These are phyloP conservation scores for Andricus grossulariae DNA, from an alignment of 1,140 invertebrate genomes.

Conservation along the genomic window DNA sequence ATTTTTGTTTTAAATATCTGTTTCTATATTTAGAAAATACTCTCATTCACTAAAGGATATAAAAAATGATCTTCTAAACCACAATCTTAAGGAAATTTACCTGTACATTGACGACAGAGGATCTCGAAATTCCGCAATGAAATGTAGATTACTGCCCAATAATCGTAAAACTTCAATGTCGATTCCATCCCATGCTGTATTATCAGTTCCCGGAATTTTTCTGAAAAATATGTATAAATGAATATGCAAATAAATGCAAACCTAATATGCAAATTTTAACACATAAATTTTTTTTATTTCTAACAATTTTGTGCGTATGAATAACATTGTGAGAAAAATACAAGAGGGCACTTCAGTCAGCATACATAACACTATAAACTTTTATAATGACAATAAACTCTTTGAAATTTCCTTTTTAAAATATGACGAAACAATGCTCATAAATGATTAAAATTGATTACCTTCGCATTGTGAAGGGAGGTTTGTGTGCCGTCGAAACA, in stretches of 20 bases:
- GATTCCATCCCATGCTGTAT: conserved; percentile 80
- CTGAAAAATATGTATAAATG: conserved; percentile 52
- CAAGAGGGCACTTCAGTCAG: not conserved
- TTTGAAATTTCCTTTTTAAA: not conserved
- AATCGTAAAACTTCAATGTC: conserved; percentile 81
- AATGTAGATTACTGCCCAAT: conserved; percentile 80
- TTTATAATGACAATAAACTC: not conserved
- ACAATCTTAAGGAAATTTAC: conserved; percentile 52
- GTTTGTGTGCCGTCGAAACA: conserved; percentile 80
- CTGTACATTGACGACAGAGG: conserved; percentile 67
- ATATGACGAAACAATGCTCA: conserved; percentile 32
- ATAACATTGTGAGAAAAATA: conserved; percentile 50
- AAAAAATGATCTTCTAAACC: too few relatives aligned
- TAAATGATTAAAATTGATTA: conserved; percentile 59
- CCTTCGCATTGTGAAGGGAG: conserved; percentile 83
- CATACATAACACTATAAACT: not conserved
- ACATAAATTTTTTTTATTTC: not conserved
- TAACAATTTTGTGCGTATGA: conserved; percentile 30
- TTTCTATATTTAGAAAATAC: too few relatives aligned
- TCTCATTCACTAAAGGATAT: too few relatives aligned
- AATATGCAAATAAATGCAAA: conserved; percentile 45
- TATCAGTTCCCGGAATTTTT: conserved; percentile 69
- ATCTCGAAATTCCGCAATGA: conserved; percentile 81
- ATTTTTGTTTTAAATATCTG: too few relatives aligned
- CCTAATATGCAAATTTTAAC: too few relatives aligned